Percentiles rank a stretch among this genome's conserved stretches.
These are phyloP conservation scores for Anastrepha obliqua DNA, from an alignment of 1,140 invertebrate species.

Conservation along the genomic window DNA sequence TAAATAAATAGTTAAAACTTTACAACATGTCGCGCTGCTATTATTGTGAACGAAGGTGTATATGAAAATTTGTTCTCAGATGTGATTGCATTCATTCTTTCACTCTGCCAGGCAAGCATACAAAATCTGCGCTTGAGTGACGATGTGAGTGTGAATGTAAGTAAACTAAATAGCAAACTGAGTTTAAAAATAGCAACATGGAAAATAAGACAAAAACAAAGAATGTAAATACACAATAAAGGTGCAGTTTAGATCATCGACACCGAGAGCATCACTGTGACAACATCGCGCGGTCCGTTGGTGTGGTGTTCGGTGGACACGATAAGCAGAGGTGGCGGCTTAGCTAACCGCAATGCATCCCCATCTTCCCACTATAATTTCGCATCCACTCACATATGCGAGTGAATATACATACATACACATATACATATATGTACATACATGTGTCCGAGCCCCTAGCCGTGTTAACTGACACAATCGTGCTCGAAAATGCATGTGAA, in stretches of 20 bases:
- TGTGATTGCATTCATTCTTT: too few species aligned
- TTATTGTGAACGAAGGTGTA: too few species aligned
- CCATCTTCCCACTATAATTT: background rate
- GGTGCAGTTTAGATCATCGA: slow-evolving; percentile 33
- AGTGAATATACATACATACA: background rate
- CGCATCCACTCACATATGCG: too few species aligned
- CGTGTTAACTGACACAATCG: background rate
- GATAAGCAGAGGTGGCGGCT: background rate
- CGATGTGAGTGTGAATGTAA: background rate
- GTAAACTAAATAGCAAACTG: background rate
- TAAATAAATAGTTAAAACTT: too few species aligned
- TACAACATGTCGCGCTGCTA: too few species aligned
- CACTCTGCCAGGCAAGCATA: too few species aligned
- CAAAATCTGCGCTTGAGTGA: too few species aligned
- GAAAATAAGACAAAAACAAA: slow-evolving; percentile 12
- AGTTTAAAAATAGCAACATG: slow-evolving; percentile 18
- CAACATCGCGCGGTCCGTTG: background rate
- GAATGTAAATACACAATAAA: background rate
- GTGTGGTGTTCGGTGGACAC: background rate
- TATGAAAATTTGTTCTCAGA: too few species aligned
- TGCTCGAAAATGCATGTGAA: background rate
- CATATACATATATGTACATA: background rate
- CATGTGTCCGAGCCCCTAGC: background rate
- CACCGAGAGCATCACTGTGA: background rate
- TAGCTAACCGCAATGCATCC: background rate